These are phyloP conservation scores for Tricholauxania praeusta DNA, from an alignment of 2,888 invertebrate genomes.

Conservation along the genomic window DNA sequence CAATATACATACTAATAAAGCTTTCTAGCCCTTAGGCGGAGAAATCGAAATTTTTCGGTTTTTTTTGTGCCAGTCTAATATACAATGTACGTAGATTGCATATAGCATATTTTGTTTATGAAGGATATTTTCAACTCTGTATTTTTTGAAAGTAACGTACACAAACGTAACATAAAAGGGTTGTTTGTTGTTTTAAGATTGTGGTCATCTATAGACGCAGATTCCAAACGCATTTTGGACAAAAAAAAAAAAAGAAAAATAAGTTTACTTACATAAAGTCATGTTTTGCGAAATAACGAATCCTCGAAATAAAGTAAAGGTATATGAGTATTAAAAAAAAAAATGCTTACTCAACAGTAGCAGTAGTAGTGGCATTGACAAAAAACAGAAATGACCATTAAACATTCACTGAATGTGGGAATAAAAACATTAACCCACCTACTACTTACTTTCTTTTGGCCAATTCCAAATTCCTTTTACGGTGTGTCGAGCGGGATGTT, in stretches of 20 bases:
- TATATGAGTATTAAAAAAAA: background rate
- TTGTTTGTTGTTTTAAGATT: conserved; percentile 22
- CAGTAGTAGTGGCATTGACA: conserved; percentile 13
- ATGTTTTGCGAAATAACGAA: background rate
- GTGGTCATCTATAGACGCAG: conserved; percentile 19
- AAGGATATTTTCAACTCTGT: background rate
- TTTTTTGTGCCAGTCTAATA: too few species aligned
- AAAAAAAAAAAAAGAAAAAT: background rate
- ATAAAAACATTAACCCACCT: conserved; percentile 16
- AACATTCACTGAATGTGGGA: conserved; percentile 13
- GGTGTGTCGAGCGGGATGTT: background rate
- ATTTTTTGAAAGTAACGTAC: too few species aligned
- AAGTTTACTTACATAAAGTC: background rate
- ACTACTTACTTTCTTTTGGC: background rate
- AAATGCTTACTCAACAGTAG: conserved; percentile 23
- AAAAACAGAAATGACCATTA: conserved; percentile 22
- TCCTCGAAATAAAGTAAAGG: conserved; percentile 7
- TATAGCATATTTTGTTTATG: too few species aligned
- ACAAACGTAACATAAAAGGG: conserved; percentile 1
- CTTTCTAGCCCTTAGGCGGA: too few species aligned
- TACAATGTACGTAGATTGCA: too few species aligned
- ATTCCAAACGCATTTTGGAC: background rate
- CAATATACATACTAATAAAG: too few species aligned
- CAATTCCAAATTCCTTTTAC: background rate
- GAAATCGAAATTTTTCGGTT: too few species aligned